Evolutionary conservation across 2,888 invertebrate genomes (phyloP).

Genomic region (Timema cristinae): DNA sequence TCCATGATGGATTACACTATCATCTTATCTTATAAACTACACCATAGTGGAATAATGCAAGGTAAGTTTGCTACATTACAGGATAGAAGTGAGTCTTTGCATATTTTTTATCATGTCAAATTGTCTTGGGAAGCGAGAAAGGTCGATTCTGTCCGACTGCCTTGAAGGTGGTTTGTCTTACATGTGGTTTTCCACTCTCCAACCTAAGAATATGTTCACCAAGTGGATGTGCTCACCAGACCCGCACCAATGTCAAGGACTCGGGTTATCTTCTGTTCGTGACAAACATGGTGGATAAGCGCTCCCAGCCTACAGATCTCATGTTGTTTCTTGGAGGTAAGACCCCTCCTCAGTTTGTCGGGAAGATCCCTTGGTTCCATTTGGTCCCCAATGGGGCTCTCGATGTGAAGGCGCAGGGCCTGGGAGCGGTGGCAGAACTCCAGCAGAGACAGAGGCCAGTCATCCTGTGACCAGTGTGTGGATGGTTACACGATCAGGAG

Average conservation of each 20-base stretch:
- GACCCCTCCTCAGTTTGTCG: conserved; percentile 34
- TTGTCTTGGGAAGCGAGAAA: not conserved
- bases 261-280: conserved; percentile 46
- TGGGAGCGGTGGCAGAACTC: conserved; percentile 36
- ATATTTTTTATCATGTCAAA: not conserved
- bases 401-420: conserved; percentile 9
- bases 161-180: no score
- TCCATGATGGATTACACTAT: no score
- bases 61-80: not conserved
- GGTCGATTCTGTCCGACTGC: no score
- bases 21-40: no score
- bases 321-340: conserved; percentile 64
- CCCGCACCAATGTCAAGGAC: conserved; percentile 73
- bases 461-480: conserved; percentile 35
- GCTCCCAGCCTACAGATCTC: conserved; percentile 62
- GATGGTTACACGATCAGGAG: no score
- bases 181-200: not conserved
- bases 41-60: no score
- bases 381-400: not conserved
- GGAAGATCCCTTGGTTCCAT: conserved; percentile 6
- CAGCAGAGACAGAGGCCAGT: conserved; percentile 45
- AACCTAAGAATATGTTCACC: not conserved
- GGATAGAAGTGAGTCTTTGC: not conserved
- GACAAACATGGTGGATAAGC: conserved; percentile 52
- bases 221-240: conserved; percentile 51